A percentile compares a stretch with the other conserved stretches of the same genome.
Conservation (phyloP, 1,140 invertebrate species). For the Mya arenaria region DNA sequence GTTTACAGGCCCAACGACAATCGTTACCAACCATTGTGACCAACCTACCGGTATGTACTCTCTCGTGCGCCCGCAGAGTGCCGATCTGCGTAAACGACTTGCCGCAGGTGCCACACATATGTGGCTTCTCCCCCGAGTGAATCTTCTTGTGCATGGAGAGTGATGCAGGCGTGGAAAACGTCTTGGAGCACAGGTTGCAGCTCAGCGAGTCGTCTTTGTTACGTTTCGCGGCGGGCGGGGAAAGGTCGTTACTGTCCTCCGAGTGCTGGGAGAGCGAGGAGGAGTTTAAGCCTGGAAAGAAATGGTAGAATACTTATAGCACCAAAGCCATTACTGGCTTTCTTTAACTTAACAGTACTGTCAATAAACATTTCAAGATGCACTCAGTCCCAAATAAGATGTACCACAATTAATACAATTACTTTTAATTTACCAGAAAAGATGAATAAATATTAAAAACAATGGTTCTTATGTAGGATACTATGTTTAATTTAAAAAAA, state of each 20-base stretch:
- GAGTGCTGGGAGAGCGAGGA: constrained; percentile 20
- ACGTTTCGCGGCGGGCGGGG: constrained; percentile 10
- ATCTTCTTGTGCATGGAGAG: constrained; percentile 73
- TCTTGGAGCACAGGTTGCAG: constrained; percentile 70
- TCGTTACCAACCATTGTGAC: too few relatives aligned
- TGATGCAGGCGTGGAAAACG: constrained; percentile 68
- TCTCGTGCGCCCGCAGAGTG: constrained; percentile 70
- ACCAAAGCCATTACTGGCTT: too few relatives aligned
- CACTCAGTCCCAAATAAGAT: too few relatives aligned
- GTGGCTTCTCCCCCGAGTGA: constrained; percentile 70
- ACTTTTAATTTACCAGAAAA: too few relatives aligned
- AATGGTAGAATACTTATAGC: too few relatives aligned
- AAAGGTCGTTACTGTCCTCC: constrained; percentile 34
- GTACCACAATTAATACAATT: too few relatives aligned
- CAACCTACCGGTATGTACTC: constrained; percentile 73
- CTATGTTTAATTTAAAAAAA: too few relatives aligned
- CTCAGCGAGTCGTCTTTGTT: constrained; percentile 55
- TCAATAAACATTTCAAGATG: too few relatives aligned
- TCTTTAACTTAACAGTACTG: too few relatives aligned
- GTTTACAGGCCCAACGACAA: too few relatives aligned
- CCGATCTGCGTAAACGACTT: constrained; percentile 73
- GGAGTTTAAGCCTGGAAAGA: not conserved
- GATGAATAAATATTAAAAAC: too few relatives aligned
- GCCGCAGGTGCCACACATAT: constrained; percentile 64
- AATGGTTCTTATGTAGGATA: too few relatives aligned